Percentiles rank a stretch among this genome's conserved stretches.
phyloP scores from a whole-genome alignment of 2,113 vertebrate genomes.

The Acrocephalus arundinaceus region DNA sequence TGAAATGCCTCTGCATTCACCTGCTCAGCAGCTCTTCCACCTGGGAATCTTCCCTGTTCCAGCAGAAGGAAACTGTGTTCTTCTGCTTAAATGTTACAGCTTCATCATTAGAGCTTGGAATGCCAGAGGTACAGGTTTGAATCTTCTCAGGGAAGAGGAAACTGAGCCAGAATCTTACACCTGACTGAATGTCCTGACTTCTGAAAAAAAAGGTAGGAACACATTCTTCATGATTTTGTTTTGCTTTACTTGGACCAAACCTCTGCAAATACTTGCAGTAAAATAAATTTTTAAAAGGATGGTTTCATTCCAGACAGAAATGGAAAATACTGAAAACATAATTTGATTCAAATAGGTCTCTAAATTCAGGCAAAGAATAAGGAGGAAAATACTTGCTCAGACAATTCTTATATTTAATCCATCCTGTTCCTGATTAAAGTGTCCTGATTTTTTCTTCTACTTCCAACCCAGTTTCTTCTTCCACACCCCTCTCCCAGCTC shows the following conservation, averaged over 20 bases:
- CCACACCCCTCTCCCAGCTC: not conserved
- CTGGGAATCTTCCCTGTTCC: not conserved
- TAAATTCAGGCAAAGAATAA: not conserved
- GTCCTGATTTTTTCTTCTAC: not conserved
- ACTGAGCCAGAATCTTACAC: not conserved
- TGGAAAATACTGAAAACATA: not conserved
- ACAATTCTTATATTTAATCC: not conserved
- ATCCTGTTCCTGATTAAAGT: not conserved
- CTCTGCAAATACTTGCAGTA: not conserved
- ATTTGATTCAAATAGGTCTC: not conserved
- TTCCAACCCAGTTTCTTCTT: not conserved
- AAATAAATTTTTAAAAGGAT: not conserved
- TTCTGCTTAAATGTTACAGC: not conserved
- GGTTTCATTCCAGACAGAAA: not conserved
- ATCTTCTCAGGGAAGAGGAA: not conserved
- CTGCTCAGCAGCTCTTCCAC: not conserved
- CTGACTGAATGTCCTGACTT: rapidly evolving
- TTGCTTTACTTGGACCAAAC: not conserved
- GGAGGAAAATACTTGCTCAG: not conserved
- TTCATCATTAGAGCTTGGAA: not conserved
- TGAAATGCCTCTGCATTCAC: not conserved
- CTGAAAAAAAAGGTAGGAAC: not conserved
- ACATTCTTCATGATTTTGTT: not conserved
- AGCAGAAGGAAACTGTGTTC: not conserved
- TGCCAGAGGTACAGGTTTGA: not conserved